Evolutionary conservation across 2,797 vertebrate species (phyloP), one percentile per base, ranked within the genome.

Genomic region (Heliangelus exortis): DNA sequence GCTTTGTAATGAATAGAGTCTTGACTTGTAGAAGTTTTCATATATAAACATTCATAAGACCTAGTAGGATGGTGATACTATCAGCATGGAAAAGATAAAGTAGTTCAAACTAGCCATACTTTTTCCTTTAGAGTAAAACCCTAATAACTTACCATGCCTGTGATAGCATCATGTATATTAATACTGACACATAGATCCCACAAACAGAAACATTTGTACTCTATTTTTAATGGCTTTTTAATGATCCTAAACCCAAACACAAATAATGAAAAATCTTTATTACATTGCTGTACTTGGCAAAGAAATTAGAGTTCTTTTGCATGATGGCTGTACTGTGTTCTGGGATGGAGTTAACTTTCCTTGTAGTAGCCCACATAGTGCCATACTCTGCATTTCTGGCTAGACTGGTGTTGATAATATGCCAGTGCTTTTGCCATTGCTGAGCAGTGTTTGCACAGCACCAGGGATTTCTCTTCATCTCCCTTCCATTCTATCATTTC

Each of bases 171-270:
- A 84, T 41, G 95, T 57, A 53, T 53, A 84, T 89, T 76, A 92
- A 83, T 87, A 86, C 31, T 80, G 79, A 80, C 68, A 80, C n/a
- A 72, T 21, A 87, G 79, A 75, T 51, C 36, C 48, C 33, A 61
- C 47, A 84, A 82, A 84, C 80, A 91, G 82, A 87, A 94, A 85
- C 66, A 88, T 89, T 92, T 94, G 62, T 84, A 51, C 62, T 89
- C 47, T 84, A 91, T 94, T 90, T 92, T 89, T 92, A 93, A 84
- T 66, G 66, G 62, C 28, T 28, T 84, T 94, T 93, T 84, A 91
- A 95, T 93, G 72, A 81, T 51, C 43, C 3, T 76, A 76, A 73
- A 58, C 73, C 86, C 67, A 80, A 92, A 91, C 77, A 26, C 34
- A 82, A 90, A 67, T 43, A 93, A 73, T 76, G 84, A 94, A 94